Percentiles rank a stretch among this genome's conserved stretches.
Conservation (phyloP, 2,797 vertebrate genomes). For the Anguilla megastoma region DNA sequence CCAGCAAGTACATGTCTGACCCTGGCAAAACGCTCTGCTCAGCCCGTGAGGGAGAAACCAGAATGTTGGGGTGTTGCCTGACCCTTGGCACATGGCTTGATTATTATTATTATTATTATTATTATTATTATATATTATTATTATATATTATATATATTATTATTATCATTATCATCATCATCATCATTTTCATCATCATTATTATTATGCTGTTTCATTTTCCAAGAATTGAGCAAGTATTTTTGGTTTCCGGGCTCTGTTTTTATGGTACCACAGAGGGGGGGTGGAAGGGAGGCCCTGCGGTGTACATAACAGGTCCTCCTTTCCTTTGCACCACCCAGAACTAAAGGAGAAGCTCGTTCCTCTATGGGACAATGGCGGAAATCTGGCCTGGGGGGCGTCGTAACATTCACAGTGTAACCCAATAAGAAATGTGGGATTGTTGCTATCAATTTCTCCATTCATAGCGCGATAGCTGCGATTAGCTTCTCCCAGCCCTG, state of each 20-base stretch:
- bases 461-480: conserved; percentile 26
- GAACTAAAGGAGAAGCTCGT: conserved; percentile 24
- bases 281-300: background rate
- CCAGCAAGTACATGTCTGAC: background rate
- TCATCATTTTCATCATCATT: too few relatives aligned
- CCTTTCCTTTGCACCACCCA: background rate
- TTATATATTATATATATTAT: too few relatives aligned
- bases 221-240: background rate
- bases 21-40: background rate
- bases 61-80: background rate
- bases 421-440: conserved; percentile 47
- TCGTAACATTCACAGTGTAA: conserved; percentile 56
- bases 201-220: too few relatives aligned
- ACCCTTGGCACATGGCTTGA: background rate
- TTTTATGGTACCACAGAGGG: background rate
- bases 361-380: conserved; percentile 52
- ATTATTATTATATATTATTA: too few relatives aligned
- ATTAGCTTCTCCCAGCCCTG: conserved; percentile 23
- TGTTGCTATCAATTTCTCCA: conserved; percentile 38
- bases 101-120: background rate
- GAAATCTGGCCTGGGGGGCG: conserved; percentile 43
- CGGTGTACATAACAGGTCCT: background rate
- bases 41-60: background rate
- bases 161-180: too few relatives aligned
- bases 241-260: background rate